phyloP scores from a whole-genome alignment of 2,113 vertebrate genomes.

The Turnix velox region DNA sequence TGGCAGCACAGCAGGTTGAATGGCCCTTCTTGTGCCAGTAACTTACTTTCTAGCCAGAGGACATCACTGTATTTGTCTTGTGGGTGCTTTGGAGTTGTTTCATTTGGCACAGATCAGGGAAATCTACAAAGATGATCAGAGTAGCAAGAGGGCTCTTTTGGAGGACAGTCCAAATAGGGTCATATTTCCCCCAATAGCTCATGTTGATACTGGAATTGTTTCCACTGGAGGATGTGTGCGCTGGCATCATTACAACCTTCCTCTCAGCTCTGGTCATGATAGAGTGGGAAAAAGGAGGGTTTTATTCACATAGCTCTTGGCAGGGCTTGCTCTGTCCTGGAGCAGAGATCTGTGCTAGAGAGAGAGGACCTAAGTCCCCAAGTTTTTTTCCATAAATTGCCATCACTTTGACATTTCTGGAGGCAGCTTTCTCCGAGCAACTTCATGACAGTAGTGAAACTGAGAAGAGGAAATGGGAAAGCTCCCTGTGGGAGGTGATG shows the following conservation, averaged over 20 bases:
- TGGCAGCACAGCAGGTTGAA: not conserved
- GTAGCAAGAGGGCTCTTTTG: not conserved
- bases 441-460: fast-evolving
- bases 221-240: not conserved
- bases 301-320: not conserved
- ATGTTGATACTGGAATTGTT: not conserved
- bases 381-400: not conserved
- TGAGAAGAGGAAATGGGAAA: not conserved
- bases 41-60: not conserved
- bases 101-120: not conserved
- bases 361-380: not conserved
- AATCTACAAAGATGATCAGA: not conserved
- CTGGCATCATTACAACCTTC: not conserved
- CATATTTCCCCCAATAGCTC: not conserved
- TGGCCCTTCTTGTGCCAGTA: not conserved
- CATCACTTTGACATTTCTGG: not conserved
- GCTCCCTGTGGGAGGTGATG: not conserved
- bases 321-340: not conserved
- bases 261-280: not conserved
- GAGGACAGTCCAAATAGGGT: not conserved
- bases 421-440: not conserved
- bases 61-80: not conserved
- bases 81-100: not conserved
- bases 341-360: not conserved
- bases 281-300: not conserved